Percentiles rank a stretch among this genome's conserved stretches.
Evolutionary conservation across 2,113 vertebrate genomes (phyloP).

Genomic region (Colaptes auratus): DNA sequence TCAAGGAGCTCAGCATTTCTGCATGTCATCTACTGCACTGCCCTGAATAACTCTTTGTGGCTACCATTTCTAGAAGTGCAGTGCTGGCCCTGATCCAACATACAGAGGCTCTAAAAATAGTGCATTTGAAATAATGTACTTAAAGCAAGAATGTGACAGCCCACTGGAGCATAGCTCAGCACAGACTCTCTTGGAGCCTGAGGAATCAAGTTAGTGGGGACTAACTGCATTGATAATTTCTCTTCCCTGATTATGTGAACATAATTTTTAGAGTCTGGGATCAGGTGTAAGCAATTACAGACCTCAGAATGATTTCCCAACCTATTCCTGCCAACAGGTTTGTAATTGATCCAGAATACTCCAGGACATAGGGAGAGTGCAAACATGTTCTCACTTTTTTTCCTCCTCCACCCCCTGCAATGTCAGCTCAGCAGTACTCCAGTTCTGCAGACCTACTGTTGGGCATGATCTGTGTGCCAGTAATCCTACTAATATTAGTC

Average conservation of each 20-base stretch:
- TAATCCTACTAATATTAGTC: not conserved
- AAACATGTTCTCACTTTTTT: not conserved
- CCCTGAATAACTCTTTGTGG: not conserved
- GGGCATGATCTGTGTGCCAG: not conserved
- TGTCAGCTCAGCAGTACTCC: not conserved
- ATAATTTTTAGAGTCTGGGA: not conserved
- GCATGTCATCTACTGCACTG: not conserved
- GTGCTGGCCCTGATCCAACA: not conserved
- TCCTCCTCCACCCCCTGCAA: not conserved
- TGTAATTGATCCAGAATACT: not conserved
- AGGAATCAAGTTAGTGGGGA: not conserved
- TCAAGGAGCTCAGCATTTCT: not conserved
- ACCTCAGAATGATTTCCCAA: not conserved
- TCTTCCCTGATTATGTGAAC: not conserved
- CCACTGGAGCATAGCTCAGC: not conserved
- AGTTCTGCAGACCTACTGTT: not conserved
- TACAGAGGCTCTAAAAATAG: constrained; percentile 24
- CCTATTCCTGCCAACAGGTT: not conserved
- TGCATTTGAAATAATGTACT: not conserved
- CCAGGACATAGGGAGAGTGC: not conserved
- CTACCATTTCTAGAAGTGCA: not conserved
- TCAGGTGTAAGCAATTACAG: not conserved
- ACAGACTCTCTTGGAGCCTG: not conserved
- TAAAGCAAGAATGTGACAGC: not conserved
- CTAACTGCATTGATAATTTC: not conserved